phyloP scores from a whole-genome alignment of 2,113 vertebrate species.

The Muntiacus reevesi region DNA sequence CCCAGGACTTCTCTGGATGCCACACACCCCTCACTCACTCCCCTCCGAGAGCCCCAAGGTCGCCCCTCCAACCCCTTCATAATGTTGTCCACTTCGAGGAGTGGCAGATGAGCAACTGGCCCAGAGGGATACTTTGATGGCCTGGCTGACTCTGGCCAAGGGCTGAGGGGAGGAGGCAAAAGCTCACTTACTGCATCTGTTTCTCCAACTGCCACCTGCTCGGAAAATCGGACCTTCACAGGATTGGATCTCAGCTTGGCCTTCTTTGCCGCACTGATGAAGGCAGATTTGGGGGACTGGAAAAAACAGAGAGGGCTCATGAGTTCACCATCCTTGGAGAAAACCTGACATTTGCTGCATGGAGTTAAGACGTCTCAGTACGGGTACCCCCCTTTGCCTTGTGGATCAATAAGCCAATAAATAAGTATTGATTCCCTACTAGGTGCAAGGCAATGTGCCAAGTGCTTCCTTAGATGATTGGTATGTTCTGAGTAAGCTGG shows the following conservation, averaged over 20 bases:
- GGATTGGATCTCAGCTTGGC: conserved; percentile 95
- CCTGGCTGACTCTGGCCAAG: background rate
- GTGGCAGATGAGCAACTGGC: background rate
- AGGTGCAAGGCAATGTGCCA: background rate
- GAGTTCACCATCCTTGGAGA: background rate
- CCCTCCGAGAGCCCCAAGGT: background rate
- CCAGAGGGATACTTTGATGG: background rate
- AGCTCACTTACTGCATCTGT: conserved; percentile 92
- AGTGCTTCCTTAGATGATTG: background rate
- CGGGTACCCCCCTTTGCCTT: background rate
- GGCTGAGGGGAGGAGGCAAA: background rate
- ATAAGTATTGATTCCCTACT: conserved; percentile 2
- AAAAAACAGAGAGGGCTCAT: conserved; percentile 71
- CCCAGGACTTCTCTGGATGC: background rate
- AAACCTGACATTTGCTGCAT: background rate
- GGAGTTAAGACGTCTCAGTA: conserved; percentile 40
- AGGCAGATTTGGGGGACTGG: conserved; percentile 98
- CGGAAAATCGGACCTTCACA: conserved; percentile 96
- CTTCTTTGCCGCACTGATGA: conserved; percentile 98
- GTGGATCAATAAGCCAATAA: conserved; percentile 15
- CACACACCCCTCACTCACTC: background rate
- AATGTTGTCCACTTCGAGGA: background rate
- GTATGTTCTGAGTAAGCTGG: background rate
- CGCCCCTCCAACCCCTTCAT: background rate
- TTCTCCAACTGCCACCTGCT: conserved; percentile 95